Evolutionary conservation across 2,888 invertebrate genomes (phyloP).

Genomic region (Ormyrus labotus): DNA sequence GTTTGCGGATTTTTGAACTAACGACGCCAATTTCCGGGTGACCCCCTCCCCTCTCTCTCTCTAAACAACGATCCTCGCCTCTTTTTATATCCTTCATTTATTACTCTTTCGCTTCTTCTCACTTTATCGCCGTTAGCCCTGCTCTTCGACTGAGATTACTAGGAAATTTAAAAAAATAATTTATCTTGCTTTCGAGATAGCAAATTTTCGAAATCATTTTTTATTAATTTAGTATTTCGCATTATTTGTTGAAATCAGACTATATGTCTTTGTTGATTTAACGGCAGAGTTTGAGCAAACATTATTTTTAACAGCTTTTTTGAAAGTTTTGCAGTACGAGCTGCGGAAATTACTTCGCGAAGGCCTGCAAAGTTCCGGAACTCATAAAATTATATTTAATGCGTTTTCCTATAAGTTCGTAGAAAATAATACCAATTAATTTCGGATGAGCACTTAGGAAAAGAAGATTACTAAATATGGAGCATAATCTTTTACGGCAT

Average conservation of each 20-base stretch:
- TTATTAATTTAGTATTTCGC: too few species aligned
- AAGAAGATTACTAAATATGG: conserved; percentile 22
- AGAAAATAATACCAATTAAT: conserved; percentile 38
- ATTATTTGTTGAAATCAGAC: too few species aligned
- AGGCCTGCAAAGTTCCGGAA: conserved; percentile 17
- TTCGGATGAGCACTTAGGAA: conserved; percentile 23
- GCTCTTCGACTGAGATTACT: conserved; percentile 11
- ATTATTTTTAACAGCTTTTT: conserved; percentile 23
- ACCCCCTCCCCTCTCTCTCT: conserved; percentile 11
- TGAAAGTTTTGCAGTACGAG: conserved; percentile 15
- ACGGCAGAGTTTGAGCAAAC: neutral
- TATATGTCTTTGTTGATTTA: neutral
- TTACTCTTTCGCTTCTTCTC: conserved; percentile 22
- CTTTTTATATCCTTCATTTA: conserved; percentile 27
- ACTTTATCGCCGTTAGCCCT: conserved; percentile 26
- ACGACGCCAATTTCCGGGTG: conserved; percentile 21
- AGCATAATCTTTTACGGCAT: conserved; percentile 8
- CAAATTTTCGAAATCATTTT: too few species aligned
- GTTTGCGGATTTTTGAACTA: conserved; percentile 35
- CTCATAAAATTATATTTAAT: conserved; percentile 41
- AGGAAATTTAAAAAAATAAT: neutral
- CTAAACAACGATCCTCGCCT: conserved; percentile 23
- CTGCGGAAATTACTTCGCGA: conserved; percentile 25
- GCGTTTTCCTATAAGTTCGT: conserved; percentile 26
- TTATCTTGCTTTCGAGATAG: too few species aligned